Evolutionary conservation across 2,797 vertebrate species (phyloP), one percentile per base, ranked within the genome.

Genomic region (Sebastes oblongus): DNA sequence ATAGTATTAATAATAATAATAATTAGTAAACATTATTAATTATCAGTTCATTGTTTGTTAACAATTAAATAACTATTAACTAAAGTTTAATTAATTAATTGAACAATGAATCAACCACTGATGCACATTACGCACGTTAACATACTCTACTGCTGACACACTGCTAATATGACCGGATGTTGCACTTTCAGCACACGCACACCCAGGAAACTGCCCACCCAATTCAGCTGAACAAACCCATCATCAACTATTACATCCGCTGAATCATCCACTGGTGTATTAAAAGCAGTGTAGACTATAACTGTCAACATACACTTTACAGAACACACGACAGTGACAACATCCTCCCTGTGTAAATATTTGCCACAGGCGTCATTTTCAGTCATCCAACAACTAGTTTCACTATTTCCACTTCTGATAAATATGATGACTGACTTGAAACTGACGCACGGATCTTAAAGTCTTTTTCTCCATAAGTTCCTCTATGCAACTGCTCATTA

Each of bases 211-310:
- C 8, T 1, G 34, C 30, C 13, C 32, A 25, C 52, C 9, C 54
- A 58, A 6, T 58, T 83, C 50, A 66, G 42, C 29, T 3, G 13
- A 77, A 56, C 4, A 16, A 9, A 2, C 7, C 8, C 3, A 24
- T 46, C 16, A 25, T n/a, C 55, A 12, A 2, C 24, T n/a, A 7
- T 18, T 5, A 25, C 59, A 61, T 25, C 61, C 3, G 3, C 2
- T 85, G 75, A 89, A 25, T 89, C 83, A 86, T 46, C 6, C 8
- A 52, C 54, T 8, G 61, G 20, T 11, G 10, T 24, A 42, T 13
- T 62, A 34, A 58, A 61, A 70, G 2, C 22, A 36, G 6, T 0
- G 6, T 2, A 6, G 11, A 12, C 8, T 55, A 22, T 2, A 32
- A 55, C 1, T 61, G 50, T 66, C 13, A 50, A 6, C 12, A 34